Conservation (phyloP, 2,888 invertebrate genomes). For the Altica lythri region DNA sequence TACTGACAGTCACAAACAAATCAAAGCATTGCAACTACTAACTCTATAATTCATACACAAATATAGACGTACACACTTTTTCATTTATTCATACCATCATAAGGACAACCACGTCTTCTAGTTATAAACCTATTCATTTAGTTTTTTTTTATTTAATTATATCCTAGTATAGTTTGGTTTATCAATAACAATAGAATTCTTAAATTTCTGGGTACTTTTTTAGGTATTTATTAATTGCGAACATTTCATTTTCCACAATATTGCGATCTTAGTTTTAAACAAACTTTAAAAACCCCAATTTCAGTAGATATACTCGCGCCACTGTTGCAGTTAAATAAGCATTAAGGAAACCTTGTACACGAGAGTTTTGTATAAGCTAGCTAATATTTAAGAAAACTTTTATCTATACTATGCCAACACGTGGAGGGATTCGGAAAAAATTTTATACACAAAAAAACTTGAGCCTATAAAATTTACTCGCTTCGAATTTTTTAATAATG, state of each 20-base stretch:
- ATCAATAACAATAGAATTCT: neutral
- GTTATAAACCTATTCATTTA: neutral
- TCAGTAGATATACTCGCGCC: slow-evolving; percentile 1
- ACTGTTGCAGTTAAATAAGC: slow-evolving; percentile 14
- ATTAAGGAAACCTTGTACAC: slow-evolving; percentile 14
- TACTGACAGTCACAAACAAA: no score
- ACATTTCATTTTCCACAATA: neutral
- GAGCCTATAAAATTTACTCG: neutral
- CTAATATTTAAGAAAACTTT: slow-evolving; percentile 9
- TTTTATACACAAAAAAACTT: neutral
- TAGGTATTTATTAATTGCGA: neutral
- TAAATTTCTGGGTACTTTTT: neutral
- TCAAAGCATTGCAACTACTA: no score
- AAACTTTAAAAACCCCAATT: neutral
- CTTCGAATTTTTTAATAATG: neutral
- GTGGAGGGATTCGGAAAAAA: slow-evolving; percentile 1
- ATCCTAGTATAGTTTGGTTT: neutral
- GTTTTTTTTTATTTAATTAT: neutral
- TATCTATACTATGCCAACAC: slow-evolving; percentile 5
- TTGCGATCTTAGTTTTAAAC: no score
- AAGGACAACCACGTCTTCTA: no score
- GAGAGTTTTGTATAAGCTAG: slow-evolving; percentile 6
- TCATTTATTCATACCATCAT: no score
- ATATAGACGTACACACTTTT: no score
- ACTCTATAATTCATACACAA: no score